Evolutionary conservation across 92 coral and sea anemone genomes (phyloP).

Genomic region (Phenganax marumi): DNA sequence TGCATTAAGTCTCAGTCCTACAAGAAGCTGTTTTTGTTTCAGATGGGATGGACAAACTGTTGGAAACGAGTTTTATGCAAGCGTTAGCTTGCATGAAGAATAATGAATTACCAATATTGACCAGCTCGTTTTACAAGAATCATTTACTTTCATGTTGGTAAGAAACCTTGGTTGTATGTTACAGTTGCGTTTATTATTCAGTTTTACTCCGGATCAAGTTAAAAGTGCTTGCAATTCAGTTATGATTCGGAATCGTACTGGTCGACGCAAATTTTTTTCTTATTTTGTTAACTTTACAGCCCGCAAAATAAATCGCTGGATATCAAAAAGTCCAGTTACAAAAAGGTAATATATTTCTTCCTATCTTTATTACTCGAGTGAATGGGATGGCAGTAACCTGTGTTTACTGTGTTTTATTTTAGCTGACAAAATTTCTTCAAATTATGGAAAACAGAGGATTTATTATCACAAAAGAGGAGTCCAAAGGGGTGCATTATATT

Average conservation of each 20-base stretch:
- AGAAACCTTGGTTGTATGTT: slow-evolving; percentile 5
- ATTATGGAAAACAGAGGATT: slow-evolving; percentile 80
- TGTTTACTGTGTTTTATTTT: slow-evolving; percentile 1
- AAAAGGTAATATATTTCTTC: slow-evolving; percentile 68
- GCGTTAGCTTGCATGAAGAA: slow-evolving; percentile 74
- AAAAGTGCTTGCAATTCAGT: too few species aligned
- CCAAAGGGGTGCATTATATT: slow-evolving; percentile 87
- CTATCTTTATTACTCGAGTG: too few species aligned
- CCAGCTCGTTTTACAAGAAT: slow-evolving; percentile 79
- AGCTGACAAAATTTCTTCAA: slow-evolving; percentile 88
- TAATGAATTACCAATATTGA: slow-evolving; percentile 68
- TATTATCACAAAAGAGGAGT: slow-evolving; percentile 68
- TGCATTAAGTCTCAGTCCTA: neutral
- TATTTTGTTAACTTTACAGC: slow-evolving; percentile 44
- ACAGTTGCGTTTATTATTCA: neutral
- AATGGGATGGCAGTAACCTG: too few species aligned
- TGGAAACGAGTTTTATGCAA: slow-evolving; percentile 79
- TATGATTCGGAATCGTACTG: neutral
- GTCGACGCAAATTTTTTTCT: neutral
- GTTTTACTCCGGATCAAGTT: neutral
- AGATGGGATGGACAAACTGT: slow-evolving; percentile 84
- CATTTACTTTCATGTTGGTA: slow-evolving; percentile 83
- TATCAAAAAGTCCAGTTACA: slow-evolving; percentile 83
- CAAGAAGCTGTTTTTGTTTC: neutral
- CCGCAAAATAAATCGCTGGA: slow-evolving; percentile 75